Conservation (phyloP, 2,888 invertebrate species). For the Hirtodrosophila duncani region DNA sequence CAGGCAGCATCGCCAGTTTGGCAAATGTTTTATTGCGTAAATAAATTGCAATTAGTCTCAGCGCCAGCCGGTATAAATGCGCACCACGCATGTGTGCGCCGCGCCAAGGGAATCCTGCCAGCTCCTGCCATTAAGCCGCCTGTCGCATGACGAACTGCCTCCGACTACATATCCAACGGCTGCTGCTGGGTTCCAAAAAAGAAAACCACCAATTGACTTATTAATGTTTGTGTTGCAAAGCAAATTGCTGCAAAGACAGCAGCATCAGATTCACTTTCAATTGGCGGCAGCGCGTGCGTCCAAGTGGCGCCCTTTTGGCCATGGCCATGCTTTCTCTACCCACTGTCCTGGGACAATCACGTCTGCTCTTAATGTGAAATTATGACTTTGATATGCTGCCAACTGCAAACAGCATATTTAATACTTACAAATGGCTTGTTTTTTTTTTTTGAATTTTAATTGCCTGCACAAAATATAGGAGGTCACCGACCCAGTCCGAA, state of each 20-base stretch:
- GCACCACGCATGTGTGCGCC: slow-evolving; percentile 51
- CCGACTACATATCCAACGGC: neutral
- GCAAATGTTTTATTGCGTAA: slow-evolving; percentile 69
- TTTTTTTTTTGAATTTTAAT: slow-evolving; percentile 38
- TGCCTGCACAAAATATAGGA: slow-evolving; percentile 23
- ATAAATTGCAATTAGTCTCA: slow-evolving; percentile 69
- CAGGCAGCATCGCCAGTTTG: slow-evolving; percentile 44
- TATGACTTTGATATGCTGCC: slow-evolving; percentile 60
- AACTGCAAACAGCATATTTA: slow-evolving; percentile 23
- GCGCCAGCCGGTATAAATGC: slow-evolving; percentile 62
- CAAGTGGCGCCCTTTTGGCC: slow-evolving; percentile 53
- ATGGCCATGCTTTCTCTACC: slow-evolving; percentile 12
- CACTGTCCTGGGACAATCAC: slow-evolving; percentile 53
- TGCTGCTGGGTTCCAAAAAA: slow-evolving; percentile 61
- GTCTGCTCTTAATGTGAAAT: slow-evolving; percentile 68
- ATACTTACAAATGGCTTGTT: slow-evolving; percentile 27
- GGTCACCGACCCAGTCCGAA: slow-evolving; percentile 7
- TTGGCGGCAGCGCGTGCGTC: slow-evolving; percentile 46
- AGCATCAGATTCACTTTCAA: slow-evolving; percentile 19
- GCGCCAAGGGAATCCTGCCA: slow-evolving; percentile 41
- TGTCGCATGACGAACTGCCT: slow-evolving; percentile 52
- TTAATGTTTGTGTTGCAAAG: slow-evolving; percentile 52
- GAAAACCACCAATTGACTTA: slow-evolving; percentile 70
- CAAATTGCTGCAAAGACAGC: slow-evolving; percentile 12
- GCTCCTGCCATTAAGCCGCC: too few relatives aligned